Base-by-base conservation (phyloP, 2,888 invertebrate genomes). In the Caenorhabditis wallacei region DNA sequence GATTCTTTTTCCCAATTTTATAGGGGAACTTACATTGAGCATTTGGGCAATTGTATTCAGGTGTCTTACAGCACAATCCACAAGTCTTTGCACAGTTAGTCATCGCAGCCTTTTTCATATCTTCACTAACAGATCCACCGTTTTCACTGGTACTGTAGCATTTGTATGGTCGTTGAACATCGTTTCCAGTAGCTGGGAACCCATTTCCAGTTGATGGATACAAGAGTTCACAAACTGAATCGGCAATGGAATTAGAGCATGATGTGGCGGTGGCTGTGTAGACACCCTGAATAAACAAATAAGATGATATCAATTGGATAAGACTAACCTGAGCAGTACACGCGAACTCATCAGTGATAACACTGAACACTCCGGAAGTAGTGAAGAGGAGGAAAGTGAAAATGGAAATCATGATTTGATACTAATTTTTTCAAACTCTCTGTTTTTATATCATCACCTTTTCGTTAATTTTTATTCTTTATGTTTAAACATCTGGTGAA, bases 21-120 rank as follows among this genome's bases (percentile, higher is more conserved):
- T 40, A 8, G 30, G 8, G 2, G 4, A 4, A 43, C 82, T 76
- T 20, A 82, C 84, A 64, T 11, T 56, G 56, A 18, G 63, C 69
- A 57, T 85, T 81, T 2, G 30, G 35, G 66, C 85, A 85, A 37
- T 70, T 78, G 61, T 72, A 85, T 16, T 64, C 69, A 2, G 71
- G 56, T 1, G 80, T 80, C 22, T 64, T 22, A 35, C 85, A 85
- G 64, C 85, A 85, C 63, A 61, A 80, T 66, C 82, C 85, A 59
- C 85, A 85, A 35, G 80, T 68, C 30, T 85, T 85, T 4, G 85
- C 68, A 24, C 70, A 70, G 16, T 24, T 22, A 3, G 22, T 26
- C 5, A 54, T 24, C 11, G 51, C 56, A 20, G n/a, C 43, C n/a
- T 24, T 43, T 16, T 43, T 46, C 61, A 61, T 24, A 18, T 37